These are phyloP conservation scores for Hippasteria phrygiana DNA, from an alignment of 53 echinoderm and acorn worm species.

Conservation along the genomic window DNA sequence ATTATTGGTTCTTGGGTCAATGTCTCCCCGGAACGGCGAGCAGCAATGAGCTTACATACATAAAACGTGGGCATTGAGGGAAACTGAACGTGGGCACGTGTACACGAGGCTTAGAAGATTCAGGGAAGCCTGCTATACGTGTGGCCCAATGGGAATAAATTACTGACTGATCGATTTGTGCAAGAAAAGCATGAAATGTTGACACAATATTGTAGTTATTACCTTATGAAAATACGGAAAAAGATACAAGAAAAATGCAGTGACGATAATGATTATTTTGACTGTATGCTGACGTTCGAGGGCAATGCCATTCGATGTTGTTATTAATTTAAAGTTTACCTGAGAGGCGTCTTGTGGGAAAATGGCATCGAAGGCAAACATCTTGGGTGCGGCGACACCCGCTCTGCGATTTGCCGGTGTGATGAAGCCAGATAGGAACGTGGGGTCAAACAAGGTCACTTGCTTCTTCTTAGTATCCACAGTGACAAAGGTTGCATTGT, in stretches of 20 bases:
- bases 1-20: constrained; percentile 40
- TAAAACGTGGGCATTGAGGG: background rate
- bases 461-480: constrained; percentile 98
- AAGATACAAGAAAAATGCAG: background rate
- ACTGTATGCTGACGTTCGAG: background rate
- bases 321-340: constrained; percentile 57
- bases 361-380: constrained; percentile 98
- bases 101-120: background rate
- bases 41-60: background rate
- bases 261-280: background rate
- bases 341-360: constrained; percentile 94
- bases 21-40: background rate
- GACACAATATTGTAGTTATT: background rate
- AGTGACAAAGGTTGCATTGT: constrained; percentile 90
- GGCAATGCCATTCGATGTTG: too few relatives aligned
- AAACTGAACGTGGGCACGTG: background rate
- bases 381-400: constrained; percentile 97
- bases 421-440: constrained; percentile 90
- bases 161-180: background rate
- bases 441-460: constrained; percentile 98
- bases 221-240: background rate
- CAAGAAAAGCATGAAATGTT: background rate
- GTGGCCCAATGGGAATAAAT: background rate
- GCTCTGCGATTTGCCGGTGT: constrained; percentile 90
- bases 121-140: background rate